Evolutionary conservation across 2,888 invertebrate species (phyloP).

Genomic region (Thera britannica): DNA sequence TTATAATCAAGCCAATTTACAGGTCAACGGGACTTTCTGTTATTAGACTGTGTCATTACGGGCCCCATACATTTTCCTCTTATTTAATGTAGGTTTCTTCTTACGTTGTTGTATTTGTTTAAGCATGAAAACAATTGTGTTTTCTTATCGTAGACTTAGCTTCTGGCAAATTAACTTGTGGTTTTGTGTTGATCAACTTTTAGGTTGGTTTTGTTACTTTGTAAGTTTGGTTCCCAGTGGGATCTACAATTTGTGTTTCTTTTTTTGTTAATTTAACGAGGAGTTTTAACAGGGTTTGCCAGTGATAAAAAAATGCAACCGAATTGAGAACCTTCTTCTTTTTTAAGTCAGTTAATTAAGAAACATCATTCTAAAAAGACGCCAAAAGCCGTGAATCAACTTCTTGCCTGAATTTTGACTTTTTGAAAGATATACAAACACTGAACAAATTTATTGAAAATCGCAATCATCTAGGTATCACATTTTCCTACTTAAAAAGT

Average conservation of each 20-base stretch:
- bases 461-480: too few species aligned
- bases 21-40: background rate
- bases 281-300: too few species aligned
- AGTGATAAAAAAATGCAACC: too few species aligned
- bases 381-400: too few species aligned
- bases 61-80: conserved; percentile 2
- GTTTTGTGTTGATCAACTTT: background rate
- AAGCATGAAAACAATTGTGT: conserved; percentile 22
- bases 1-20: background rate
- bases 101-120: conserved; percentile 15
- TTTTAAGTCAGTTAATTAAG: too few species aligned
- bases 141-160: conserved; percentile 16
- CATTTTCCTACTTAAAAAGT: too few species aligned
- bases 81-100: background rate
- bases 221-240: background rate
- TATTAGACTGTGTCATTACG: conserved; percentile 14
- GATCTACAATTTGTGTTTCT: background rate
- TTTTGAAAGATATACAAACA: too few species aligned
- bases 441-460: too few species aligned
- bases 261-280: background rate
- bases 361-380: too few species aligned
- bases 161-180: conserved; percentile 8
- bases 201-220: background rate
- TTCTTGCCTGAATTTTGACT: too few species aligned
- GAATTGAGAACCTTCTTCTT: too few species aligned